phyloP scores from a whole-genome alignment of 1,140 invertebrate genomes.

The Meloidogyne hapla region DNA sequence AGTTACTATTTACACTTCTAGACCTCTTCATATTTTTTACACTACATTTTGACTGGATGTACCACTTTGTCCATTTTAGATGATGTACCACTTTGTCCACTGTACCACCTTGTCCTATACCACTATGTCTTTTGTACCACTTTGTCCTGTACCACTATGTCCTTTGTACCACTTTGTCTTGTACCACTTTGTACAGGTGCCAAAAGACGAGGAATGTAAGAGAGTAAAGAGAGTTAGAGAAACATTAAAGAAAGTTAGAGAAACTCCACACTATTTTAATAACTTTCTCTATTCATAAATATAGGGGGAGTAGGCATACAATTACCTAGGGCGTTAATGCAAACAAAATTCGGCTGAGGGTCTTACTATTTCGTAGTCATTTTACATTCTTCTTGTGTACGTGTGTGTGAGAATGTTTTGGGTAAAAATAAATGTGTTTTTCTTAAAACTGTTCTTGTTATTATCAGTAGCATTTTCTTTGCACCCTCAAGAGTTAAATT shows the following conservation, averaged over 20 bases:
- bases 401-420: slow-evolving; percentile 2
- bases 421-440: not conserved
- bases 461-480: not conserved
- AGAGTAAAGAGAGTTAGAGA: too few relatives aligned
- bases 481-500: not conserved
- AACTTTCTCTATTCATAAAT: not conserved
- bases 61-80: too few relatives aligned
- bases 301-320: not conserved
- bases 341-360: not conserved
- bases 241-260: not conserved
- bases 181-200: too few relatives aligned
- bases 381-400: not conserved
- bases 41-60: too few relatives aligned
- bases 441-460: not conserved
- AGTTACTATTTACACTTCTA: too few relatives aligned
- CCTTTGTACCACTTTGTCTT: too few relatives aligned
- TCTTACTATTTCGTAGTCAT: not conserved
- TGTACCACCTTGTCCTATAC: too few relatives aligned
- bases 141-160: too few relatives aligned
- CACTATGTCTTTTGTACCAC: too few relatives aligned
- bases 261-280: not conserved
- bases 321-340: not conserved
- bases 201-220: too few relatives aligned
- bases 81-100: too few relatives aligned
- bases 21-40: too few relatives aligned